Evolutionary conservation across 2,797 vertebrate species (phyloP), one percentile per base, ranked within the genome.

Genomic region (Oreochromis grahami): DNA sequence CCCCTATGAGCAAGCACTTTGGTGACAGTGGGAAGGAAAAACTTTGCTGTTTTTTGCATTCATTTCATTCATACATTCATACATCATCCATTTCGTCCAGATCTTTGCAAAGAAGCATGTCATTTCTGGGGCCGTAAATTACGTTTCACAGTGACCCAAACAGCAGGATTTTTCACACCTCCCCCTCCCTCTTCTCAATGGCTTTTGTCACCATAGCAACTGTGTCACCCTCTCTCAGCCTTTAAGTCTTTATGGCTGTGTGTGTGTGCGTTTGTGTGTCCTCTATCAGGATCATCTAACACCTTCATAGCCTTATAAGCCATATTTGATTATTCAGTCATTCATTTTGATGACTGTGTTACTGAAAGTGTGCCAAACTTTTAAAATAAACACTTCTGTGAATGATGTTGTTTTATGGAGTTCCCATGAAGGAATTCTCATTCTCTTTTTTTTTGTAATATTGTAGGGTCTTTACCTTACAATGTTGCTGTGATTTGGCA

Each of bases 71-170:
- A 19, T 9, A 3, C 19, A 3, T 51, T 19, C 9, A 51, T 51
- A 11, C 19, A n/a, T 51, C 50, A 6, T n/a, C 19, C 19, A 11
- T 51, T 51, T 51, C 0, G 1, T n/a, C 19, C 0, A 1, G n/a
- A n/a, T n/a, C 19, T 51, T n/a, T 11, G 19, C 50, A 52, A n/a
- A 52, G 51, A 5, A 52, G n/a, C 3, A 5, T 52, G 6, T 21
- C 5, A 52, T 21, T 52, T 21, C 10, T 12, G 51, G 51, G 51
- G 21, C 21, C 1, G 1, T 52, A 21, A 52, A 21, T 52, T 12
- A 52, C 12, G n/a, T 21, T 52, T 52, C 51, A 12, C n/a, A 21
- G 5, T 52, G 50, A 21, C 51, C n/a, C 9, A 52, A 52, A 52
- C 51, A 11, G 50, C 19, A 21, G 50, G 50, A 11, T 52, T 21